These are phyloP conservation scores for Nycteola revayana DNA, from an alignment of 2,888 invertebrate species.

Conservation along the genomic window DNA sequence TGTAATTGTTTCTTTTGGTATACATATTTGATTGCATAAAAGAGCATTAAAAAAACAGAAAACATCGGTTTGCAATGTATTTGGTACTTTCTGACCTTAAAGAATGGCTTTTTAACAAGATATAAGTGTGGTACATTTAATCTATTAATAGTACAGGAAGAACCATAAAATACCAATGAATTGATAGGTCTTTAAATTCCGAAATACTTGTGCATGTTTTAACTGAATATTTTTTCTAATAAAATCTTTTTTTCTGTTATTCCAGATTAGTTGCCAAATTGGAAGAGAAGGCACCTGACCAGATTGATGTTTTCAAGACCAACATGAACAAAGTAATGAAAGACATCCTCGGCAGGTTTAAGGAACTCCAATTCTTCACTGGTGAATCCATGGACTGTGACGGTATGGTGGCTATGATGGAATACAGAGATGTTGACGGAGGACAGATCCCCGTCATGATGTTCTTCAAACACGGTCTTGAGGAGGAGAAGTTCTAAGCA, in stretches of 20 bases:
- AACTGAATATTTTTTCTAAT: too few relatives aligned
- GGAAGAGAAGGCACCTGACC: constrained; percentile 90
- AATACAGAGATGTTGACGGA: constrained; percentile 95
- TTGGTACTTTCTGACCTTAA: too few relatives aligned
- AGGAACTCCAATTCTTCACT: constrained; percentile 95
- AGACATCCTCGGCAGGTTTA: constrained; percentile 93
- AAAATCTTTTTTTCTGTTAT: constrained; percentile 55
- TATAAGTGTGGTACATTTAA: too few relatives aligned
- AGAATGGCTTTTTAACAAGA: too few relatives aligned
- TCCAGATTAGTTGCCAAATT: constrained; percentile 90
- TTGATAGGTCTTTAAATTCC: too few relatives aligned
- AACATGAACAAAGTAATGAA: constrained; percentile 97
- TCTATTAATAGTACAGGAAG: too few relatives aligned
- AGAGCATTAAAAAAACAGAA: too few relatives aligned
- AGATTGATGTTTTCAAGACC: constrained; percentile 93
- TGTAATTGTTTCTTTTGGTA: too few relatives aligned
- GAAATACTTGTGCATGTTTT: too few relatives aligned
- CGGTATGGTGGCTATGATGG: constrained; percentile 96
- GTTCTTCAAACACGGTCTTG: constrained; percentile 97
- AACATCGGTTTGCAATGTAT: too few relatives aligned
- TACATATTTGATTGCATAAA: too few relatives aligned
- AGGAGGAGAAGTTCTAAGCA: constrained; percentile 95
- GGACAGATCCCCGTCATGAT: constrained; percentile 93
- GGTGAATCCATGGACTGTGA: constrained; percentile 97
- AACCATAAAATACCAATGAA: too few relatives aligned